These are phyloP conservation scores for Amphiprion percula DNA, from an alignment of 2,113 vertebrate species.

Conservation along the genomic window DNA sequence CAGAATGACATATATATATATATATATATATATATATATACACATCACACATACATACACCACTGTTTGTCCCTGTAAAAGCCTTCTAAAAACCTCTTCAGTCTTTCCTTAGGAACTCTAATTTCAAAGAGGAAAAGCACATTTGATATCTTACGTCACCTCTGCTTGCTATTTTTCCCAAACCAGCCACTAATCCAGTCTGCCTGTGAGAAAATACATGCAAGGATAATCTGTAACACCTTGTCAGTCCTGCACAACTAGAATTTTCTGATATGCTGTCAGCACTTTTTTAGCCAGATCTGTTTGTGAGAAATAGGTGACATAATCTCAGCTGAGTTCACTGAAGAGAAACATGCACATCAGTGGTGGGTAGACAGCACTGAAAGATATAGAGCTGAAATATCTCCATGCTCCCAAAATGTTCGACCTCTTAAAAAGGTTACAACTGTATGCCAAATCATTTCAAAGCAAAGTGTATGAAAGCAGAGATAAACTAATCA, in stretches of 20 bases:
- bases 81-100: slow-evolving; percentile 45
- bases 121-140: slow-evolving; percentile 55
- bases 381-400: slow-evolving; percentile 18
- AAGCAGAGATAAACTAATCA: slow-evolving; percentile 24
- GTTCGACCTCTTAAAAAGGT: slow-evolving; percentile 31
- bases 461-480: slow-evolving; percentile 10
- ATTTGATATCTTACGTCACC: slow-evolving; percentile 61
- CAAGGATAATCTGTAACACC: slow-evolving; percentile 56
- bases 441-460: slow-evolving; percentile 12
- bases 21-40: not conserved
- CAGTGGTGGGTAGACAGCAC: slow-evolving; percentile 4
- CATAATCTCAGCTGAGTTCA: slow-evolving; percentile 42
- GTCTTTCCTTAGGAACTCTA: slow-evolving; percentile 42
- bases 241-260: slow-evolving; percentile 19
- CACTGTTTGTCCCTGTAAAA: slow-evolving; percentile 52
- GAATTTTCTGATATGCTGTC: slow-evolving; percentile 49
- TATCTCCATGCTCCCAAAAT: slow-evolving; percentile 10
- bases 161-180: slow-evolving; percentile 27
- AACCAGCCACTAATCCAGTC: slow-evolving; percentile 53
- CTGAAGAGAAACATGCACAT: slow-evolving; percentile 27
- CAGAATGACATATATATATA: not conserved
- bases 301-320: slow-evolving; percentile 31
- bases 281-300: slow-evolving; percentile 47
- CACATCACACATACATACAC: not conserved
- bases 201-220: slow-evolving; percentile 45